phyloP scores from a whole-genome alignment of 2,113 vertebrate species.

The Bombycilla garrulus region DNA sequence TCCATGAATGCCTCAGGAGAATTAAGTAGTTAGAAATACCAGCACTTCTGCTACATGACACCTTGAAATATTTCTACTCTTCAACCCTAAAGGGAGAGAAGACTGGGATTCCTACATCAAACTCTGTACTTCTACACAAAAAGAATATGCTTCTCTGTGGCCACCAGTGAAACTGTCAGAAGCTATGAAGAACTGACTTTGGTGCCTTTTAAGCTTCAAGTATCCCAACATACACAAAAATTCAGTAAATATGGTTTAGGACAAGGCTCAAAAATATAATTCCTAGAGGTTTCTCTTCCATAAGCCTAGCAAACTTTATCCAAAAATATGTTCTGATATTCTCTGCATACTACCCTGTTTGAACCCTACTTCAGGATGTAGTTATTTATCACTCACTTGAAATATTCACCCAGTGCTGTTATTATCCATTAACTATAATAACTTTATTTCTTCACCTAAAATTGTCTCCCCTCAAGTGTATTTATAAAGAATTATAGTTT shows the following conservation, averaged over 20 bases:
- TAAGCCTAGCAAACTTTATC: background rate
- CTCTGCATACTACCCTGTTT: background rate
- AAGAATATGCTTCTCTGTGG: background rate
- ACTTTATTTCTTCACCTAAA: background rate
- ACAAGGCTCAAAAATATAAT: background rate
- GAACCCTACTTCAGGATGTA: background rate
- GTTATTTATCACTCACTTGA: background rate
- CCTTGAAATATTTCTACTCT: background rate
- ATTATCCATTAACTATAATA: background rate
- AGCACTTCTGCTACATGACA: background rate
- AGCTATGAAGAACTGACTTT: background rate
- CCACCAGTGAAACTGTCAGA: background rate
- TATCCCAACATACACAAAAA: background rate
- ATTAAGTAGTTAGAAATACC: background rate
- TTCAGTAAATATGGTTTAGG: background rate
- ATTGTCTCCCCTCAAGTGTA: background rate
- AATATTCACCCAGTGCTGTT: background rate
- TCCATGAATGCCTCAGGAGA: background rate
- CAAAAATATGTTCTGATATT: background rate
- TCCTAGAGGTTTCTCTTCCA: background rate
- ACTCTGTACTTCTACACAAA: background rate
- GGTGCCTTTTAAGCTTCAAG: background rate
- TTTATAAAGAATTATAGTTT: background rate
- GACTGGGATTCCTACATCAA: background rate
- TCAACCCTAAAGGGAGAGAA: background rate